Percentiles rank a stretch among this genome's conserved stretches.
Evolutionary conservation across 2,797 vertebrate genomes (phyloP).

Genomic region (Lacerta agilis): DNA sequence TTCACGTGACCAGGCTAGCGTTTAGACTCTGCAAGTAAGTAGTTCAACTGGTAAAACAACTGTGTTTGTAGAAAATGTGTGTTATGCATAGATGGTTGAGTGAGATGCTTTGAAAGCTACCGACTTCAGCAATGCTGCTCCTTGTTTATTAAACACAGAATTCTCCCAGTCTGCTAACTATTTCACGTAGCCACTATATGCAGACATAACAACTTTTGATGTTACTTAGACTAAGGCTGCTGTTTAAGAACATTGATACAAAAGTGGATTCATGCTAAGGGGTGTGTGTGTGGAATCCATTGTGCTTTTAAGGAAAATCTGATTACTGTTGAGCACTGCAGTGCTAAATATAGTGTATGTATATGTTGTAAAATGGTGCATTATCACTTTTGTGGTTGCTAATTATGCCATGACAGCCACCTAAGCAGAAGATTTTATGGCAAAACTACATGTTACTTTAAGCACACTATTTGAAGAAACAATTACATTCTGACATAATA

Average conservation of each 20-base stretch:
- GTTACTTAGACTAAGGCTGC: background rate
- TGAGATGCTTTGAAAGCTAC: slow-evolving; percentile 9
- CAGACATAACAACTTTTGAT: background rate
- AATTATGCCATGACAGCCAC: background rate
- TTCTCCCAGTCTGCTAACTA: slow-evolving; percentile 18
- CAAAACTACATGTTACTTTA: background rate
- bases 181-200: slow-evolving; percentile 1
- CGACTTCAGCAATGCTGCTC: background rate
- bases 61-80: background rate
- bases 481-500: background rate
- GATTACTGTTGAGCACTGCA: background rate
- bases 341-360: too few species aligned
- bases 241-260: background rate
- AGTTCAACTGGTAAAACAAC: background rate
- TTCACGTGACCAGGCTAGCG: background rate
- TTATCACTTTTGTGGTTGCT: background rate
- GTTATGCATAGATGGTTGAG: background rate
- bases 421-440: background rate
- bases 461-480: background rate
- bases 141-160: slow-evolving; percentile 30
- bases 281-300: background rate
- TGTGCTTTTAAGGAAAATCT: background rate
- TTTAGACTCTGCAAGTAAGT: background rate
- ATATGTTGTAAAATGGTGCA: too few species aligned
- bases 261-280: background rate